phyloP scores from a whole-genome alignment of 2,888 invertebrate species.

The Thyatira batis region DNA sequence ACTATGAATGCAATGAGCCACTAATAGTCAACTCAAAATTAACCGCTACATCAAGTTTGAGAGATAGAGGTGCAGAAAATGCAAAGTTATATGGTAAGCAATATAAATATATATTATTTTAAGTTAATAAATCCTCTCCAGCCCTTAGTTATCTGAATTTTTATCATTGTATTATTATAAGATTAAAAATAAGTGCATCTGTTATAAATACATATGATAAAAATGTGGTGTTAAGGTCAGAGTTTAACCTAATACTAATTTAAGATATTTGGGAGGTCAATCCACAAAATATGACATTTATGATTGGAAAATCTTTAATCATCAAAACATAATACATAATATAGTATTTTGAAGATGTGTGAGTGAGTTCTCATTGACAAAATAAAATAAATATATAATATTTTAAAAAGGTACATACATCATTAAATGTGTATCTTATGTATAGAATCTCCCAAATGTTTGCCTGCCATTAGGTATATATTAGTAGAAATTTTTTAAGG shows the following conservation, averaged over 20 bases:
- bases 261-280: no score
- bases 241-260: neutral
- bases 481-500: no score
- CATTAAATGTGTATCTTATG: no score
- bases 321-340: no score
- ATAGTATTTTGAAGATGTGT: no score
- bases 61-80: slow-evolving; percentile 92
- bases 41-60: slow-evolving; percentile 90
- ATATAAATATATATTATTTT: neutral
- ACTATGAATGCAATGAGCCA: slow-evolving; percentile 90
- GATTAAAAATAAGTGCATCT: neutral
- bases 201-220: neutral
- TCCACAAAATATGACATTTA: neutral
- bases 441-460: no score
- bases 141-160: neutral
- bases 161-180: neutral
- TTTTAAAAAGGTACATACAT: no score
- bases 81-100: slow-evolving; percentile 92
- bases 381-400: no score
- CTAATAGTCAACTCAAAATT: slow-evolving; percentile 88
- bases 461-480: no score
- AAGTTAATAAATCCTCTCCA: no score
- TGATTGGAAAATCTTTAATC: no score
- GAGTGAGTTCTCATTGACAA: no score
- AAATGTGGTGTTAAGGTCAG: neutral